Conservation (phyloP, 2,113 vertebrate species). For the Pomatostomus ruficeps region DNA sequence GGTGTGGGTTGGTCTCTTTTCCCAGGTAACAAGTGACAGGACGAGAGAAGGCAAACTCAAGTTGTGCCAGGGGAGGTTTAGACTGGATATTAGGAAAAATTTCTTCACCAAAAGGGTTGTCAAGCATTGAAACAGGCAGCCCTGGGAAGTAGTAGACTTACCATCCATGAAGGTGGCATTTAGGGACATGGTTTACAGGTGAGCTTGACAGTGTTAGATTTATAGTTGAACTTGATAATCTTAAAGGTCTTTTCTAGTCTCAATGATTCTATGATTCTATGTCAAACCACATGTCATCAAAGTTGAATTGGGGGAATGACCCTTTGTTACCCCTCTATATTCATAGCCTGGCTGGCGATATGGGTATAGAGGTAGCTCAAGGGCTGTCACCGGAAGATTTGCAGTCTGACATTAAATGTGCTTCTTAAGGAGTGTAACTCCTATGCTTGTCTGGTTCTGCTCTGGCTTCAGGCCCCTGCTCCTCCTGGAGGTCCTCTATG, state of each 20-base stretch:
- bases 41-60: too few relatives aligned
- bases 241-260: not conserved
- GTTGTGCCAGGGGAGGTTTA: too few relatives aligned
- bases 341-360: not conserved
- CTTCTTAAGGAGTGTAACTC: not conserved
- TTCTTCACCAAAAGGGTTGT: too few relatives aligned
- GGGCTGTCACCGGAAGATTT: not conserved
- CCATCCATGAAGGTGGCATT: not conserved
- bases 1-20: too few relatives aligned
- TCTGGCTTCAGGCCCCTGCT: not conserved
- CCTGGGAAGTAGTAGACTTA: not conserved
- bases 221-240: not conserved
- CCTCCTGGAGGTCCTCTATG: not conserved
- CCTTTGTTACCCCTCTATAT: not conserved
- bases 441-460: not conserved
- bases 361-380: not conserved
- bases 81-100: too few relatives aligned
- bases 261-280: not conserved
- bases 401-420: not conserved
- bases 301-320: not conserved
- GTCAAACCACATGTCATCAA: not conserved
- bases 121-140: not conserved
- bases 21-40: too few relatives aligned
- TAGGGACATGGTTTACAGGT: not conserved
- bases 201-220: not conserved